Evolutionary conservation across 2,113 vertebrate species (phyloP).

Genomic region (Silurus meridionalis): DNA sequence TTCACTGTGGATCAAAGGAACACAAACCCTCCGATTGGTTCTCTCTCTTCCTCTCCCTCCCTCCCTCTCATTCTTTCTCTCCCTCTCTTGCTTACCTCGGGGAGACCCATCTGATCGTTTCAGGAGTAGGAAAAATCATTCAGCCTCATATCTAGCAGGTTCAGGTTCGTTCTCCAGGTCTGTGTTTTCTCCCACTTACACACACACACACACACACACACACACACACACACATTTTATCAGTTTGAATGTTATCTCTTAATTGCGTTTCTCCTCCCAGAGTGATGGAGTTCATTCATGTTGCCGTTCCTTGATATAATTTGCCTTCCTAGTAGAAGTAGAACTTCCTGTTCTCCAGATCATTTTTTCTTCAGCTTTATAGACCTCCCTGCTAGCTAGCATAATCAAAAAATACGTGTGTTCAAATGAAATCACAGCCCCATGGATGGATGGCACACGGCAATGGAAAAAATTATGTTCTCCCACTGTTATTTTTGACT

Average conservation of each 20-base stretch:
- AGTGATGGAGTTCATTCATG: background rate
- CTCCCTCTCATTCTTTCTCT: background rate
- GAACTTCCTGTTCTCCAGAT: too few species aligned
- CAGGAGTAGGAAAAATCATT: background rate
- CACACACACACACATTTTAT: background rate
- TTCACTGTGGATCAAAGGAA: background rate
- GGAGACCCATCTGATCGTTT: background rate
- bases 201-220: background rate
- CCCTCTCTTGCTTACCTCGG: background rate
- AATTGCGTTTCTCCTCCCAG: conserved; percentile 13
- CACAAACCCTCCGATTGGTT: background rate
- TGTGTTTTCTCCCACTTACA: background rate
- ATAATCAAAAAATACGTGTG: background rate
- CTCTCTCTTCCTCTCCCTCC: background rate
- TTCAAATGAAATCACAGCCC: background rate
- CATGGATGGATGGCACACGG: background rate
- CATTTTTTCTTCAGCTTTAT: too few species aligned
- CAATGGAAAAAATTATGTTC: background rate
- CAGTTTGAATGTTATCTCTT: conserved; percentile 36
- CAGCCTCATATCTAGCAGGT: background rate
- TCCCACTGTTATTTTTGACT: background rate
- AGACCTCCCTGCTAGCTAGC: background rate
- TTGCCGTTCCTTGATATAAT: too few species aligned
- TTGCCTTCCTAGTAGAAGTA: too few species aligned
- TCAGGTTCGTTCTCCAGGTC: background rate